Conservation (phyloP, 2,888 invertebrate genomes). For the Drosophila picticornis region DNA sequence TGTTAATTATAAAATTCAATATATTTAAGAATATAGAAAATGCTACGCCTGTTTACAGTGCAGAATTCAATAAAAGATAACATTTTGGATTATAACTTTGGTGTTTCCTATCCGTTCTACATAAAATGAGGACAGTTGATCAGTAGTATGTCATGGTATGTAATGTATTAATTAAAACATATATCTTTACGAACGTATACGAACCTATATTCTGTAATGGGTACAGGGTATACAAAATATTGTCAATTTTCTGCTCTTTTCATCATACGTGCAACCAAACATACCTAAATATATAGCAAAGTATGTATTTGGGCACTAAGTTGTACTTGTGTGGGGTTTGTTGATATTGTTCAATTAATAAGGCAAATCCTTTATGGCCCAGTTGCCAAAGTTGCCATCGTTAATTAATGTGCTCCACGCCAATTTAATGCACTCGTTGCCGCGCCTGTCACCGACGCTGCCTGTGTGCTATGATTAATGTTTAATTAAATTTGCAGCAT, state of each 20-base stretch:
- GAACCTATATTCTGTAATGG: background rate
- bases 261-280: background rate
- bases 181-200: background rate
- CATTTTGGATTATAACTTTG: background rate
- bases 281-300: background rate
- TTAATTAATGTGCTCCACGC: constrained; percentile 71
- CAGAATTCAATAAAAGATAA: background rate
- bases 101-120: background rate
- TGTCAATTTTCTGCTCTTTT: background rate
- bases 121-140: background rate
- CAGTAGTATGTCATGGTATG: background rate
- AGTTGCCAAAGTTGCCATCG: constrained; percentile 58
- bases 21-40: background rate
- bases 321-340: constrained; percentile 17
- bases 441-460: constrained; percentile 7
- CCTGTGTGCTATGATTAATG: constrained; percentile 65
- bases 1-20: background rate
- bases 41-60: too few species aligned
- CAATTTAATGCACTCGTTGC: constrained; percentile 57
- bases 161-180: background rate
- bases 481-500: constrained; percentile 71
- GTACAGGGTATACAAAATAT: background rate
- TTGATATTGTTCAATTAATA: constrained; percentile 66
- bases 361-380: constrained; percentile 71
- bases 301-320: constrained; percentile 18